Base-by-base conservation (phyloP, 2,113 vertebrate species). In the Myiagra hebetior region DNA sequence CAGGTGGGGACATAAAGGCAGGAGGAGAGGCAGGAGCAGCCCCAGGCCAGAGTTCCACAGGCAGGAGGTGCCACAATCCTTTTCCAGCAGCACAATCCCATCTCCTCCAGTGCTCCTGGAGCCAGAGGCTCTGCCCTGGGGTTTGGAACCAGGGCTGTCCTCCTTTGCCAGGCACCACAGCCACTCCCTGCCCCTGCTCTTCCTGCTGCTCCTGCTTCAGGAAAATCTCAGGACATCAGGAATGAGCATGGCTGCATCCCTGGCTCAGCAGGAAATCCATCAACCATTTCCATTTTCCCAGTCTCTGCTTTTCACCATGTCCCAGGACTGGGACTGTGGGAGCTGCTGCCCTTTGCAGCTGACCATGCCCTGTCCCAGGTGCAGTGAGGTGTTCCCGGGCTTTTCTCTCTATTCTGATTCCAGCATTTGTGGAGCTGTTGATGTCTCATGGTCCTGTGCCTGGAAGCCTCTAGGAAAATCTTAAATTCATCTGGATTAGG, bases 281-380 rank as follows among this genome's bases (percentile, higher is more conserved):
- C 67, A 14, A 0, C 31, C 15, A 1, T 13, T 77, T 23, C 64
- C 64, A 10, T 52, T 60, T 19, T 46, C 49, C 55, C 55, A n/a
- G 7, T 33, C 27, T 17, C 33, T 37, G 84, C 44, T 44, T 47
- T 41, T 20, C 23, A 7, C 49, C 6, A 31, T 23, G n/a, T 37
- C 1, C 1, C 26, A 22, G 60, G 7, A 2, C 30, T 14, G 30
- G 75, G 37, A 11, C 1, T 8, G 2, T 1, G 2, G 87, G 30
- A 69, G n/a, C 22, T 52, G 47, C 52, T 57, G 14, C 37, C 39
- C 50, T n/a, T 50, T 28, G 52, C 30, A 41, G 52, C 28, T 37
- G 23, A 2, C 70, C 46, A 2, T 17, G 49, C 20, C 52, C 85
- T 30, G 2, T 10, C 59, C 69, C 64, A 3, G 7, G 1, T 8